phyloP scores from a whole-genome alignment of 2,888 invertebrate species.

The Petrolisthes cinctipes region DNA sequence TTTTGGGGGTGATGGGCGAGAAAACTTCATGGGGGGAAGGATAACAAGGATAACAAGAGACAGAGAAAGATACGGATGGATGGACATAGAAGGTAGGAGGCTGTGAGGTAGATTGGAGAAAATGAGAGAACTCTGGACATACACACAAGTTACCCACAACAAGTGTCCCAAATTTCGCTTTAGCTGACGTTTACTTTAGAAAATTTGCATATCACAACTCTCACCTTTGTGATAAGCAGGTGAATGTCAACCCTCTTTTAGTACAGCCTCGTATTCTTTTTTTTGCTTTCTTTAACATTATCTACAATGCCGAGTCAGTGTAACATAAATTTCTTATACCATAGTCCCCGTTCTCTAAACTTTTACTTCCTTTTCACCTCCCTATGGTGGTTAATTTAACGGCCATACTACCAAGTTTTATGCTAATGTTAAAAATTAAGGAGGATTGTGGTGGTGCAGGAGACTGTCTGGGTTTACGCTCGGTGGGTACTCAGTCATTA shows the following conservation, averaged over 20 bases:
- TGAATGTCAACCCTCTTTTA: slow-evolving; percentile 38
- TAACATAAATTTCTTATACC: background rate
- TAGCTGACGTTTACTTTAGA: slow-evolving; percentile 48
- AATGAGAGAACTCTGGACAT: background rate
- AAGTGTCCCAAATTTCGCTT: slow-evolving; percentile 31
- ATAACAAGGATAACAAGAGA: background rate
- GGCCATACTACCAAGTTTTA: slow-evolving; percentile 48
- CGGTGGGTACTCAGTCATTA: background rate
- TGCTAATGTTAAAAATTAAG: slow-evolving; percentile 53
- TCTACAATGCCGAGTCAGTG: slow-evolving; percentile 20
- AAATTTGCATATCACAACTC: slow-evolving; percentile 53
- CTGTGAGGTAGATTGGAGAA: background rate
- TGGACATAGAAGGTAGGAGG: slow-evolving; percentile 5
- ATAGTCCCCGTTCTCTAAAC: background rate
- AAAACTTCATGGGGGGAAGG: background rate
- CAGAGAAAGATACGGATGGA: background rate
- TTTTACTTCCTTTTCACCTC: background rate
- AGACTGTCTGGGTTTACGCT: background rate
- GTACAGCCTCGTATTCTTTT: background rate
- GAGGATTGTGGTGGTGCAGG: slow-evolving; percentile 36
- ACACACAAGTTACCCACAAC: slow-evolving; percentile 32
- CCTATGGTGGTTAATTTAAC: slow-evolving; percentile 35
- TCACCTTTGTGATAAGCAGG: slow-evolving; percentile 41
- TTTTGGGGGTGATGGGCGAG: background rate
- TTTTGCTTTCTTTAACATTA: background rate